Percentiles rank a stretch among this genome's conserved stretches.
Conservation (phyloP, 2,888 invertebrate species). For the Ochropleura plecta region DNA sequence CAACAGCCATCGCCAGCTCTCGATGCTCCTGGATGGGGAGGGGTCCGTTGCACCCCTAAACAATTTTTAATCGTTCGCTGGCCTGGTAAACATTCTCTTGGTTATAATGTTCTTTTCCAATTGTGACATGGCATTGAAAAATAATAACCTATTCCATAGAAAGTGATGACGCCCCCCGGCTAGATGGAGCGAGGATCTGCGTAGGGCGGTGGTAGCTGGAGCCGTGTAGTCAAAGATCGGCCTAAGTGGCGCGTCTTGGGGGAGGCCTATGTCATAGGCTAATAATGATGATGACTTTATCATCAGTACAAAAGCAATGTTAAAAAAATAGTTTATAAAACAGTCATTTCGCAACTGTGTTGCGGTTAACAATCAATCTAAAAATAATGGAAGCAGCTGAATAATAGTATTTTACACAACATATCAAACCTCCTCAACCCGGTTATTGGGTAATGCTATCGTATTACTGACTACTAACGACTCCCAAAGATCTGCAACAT, state of each 20-base stretch:
- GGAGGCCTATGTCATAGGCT: too few species aligned
- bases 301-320: neutral
- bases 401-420: neutral
- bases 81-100: conserved; percentile 76
- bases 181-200: too few species aligned
- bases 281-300: neutral
- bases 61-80: conserved; percentile 78
- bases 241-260: too few species aligned
- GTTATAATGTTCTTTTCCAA: neutral
- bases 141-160: neutral
- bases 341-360: neutral
- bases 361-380: neutral
- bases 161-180: neutral
- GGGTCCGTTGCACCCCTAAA: conserved; percentile 74
- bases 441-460: neutral
- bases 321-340: too few species aligned
- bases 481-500: neutral
- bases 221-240: too few species aligned
- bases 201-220: too few species aligned
- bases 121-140: neutral
- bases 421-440: neutral
- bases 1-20: conserved; percentile 62
- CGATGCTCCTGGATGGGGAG: conserved; percentile 75
- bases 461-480: neutral
- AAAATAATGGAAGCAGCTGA: neutral